phyloP scores from a whole-genome alignment of 2,888 invertebrate genomes.

The Dryocosmus kuriphilus region DNA sequence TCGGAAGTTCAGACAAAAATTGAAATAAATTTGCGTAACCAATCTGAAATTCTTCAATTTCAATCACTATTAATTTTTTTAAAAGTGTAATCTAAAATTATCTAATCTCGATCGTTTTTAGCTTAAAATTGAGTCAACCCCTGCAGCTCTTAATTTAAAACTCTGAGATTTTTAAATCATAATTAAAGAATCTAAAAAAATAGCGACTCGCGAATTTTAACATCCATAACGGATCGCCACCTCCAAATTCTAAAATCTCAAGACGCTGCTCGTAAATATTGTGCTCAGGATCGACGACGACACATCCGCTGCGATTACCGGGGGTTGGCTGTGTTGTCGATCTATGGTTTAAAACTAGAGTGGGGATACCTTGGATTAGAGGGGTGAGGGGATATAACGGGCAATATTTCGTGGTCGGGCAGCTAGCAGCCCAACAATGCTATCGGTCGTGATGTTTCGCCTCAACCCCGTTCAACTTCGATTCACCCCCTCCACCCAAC shows the following conservation, averaged over 20 bases:
- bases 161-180: too few relatives aligned
- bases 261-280: conserved; percentile 64
- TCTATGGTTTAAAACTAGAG: conserved; percentile 45
- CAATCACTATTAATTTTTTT: too few relatives aligned
- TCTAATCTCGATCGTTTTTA: too few relatives aligned
- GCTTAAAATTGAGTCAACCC: too few relatives aligned
- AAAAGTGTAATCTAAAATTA: too few relatives aligned
- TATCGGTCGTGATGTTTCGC: conserved; percentile 57
- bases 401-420: conserved; percentile 70
- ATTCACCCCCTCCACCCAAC: conserved; percentile 43
- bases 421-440: conserved; percentile 64
- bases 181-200: neutral
- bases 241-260: conserved; percentile 38
- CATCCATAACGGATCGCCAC: neutral
- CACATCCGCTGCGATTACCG: conserved; percentile 70
- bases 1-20: too few relatives aligned
- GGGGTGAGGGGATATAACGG: conserved; percentile 53
- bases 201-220: neutral
- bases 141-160: too few relatives aligned
- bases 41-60: too few relatives aligned
- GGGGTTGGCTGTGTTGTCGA: conserved; percentile 66
- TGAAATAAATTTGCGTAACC: too few relatives aligned
- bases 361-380: conserved; percentile 36
- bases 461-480: conserved; percentile 38
- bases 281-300: conserved; percentile 63